Evolutionary conservation across 2,888 invertebrate species (phyloP).

Genomic region (Epinotia nisella): DNA sequence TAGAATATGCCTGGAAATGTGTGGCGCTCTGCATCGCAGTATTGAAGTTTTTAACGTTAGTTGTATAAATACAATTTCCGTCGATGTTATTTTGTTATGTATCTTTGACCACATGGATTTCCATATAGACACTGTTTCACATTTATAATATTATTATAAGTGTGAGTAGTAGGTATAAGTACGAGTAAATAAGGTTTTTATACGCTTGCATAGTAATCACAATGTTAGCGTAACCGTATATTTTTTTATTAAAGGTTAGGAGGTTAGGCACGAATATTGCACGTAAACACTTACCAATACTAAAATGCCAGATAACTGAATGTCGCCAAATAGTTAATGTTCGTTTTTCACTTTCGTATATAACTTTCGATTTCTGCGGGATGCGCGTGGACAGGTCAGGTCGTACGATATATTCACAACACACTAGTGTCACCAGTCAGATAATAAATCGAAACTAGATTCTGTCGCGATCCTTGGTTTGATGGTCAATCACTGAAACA

Average conservation of each 20-base stretch:
- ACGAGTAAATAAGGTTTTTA: background rate
- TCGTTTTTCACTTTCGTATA: constrained; percentile 50
- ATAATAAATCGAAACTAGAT: background rate
- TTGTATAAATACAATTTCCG: too few relatives aligned
- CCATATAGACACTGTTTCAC: too few relatives aligned
- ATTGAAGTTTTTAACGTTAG: too few relatives aligned
- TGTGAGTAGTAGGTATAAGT: too few relatives aligned
- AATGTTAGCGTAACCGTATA: background rate
- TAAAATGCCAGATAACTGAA: constrained; percentile 58
- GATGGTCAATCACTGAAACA: constrained; percentile 66
- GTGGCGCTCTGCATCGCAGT: too few relatives aligned
- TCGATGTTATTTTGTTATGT: too few relatives aligned
- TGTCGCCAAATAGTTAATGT: constrained; percentile 56
- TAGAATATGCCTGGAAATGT: too few relatives aligned
- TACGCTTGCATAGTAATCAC: background rate
- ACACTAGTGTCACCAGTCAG: background rate
- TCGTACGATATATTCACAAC: constrained; percentile 2
- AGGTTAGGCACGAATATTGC: background rate
- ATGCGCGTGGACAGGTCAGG: background rate
- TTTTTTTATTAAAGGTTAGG: background rate
- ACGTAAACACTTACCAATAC: constrained; percentile 66
- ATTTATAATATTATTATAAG: too few relatives aligned
- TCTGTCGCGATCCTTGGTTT: constrained; percentile 55
- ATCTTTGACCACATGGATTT: too few relatives aligned
- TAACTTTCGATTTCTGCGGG: constrained; percentile 5